Evolutionary conservation across 2,888 invertebrate species (phyloP), one percentile per base, ranked within the genome.

Genomic region (Operophtera brumata): DNA sequence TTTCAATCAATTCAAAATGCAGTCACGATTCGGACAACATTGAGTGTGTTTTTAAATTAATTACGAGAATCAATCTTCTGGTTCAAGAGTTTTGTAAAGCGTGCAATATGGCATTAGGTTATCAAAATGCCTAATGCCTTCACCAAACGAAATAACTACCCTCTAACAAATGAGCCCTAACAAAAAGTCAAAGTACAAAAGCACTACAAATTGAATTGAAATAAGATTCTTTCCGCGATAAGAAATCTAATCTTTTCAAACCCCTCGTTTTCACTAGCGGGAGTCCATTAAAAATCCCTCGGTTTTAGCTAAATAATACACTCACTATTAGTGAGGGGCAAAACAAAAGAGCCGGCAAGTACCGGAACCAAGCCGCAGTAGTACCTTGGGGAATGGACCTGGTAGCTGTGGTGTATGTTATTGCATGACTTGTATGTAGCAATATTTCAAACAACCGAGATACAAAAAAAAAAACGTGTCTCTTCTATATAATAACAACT

Each of bases 221-320:
- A 57, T 61, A 70, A 75, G 75, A 73, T 75, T 76, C 82, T 82
- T 78, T 82, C 71, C 73, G 71, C 71, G 86, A 87, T 88, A 87
- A 85, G 88, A 85, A 89, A 87, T 83, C 82, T 85, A 87, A 88
- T 87, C 83, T 86, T 77, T 83, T 65, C 66, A 60, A 66, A 62
- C 84, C 86, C 86, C 80, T 82, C 77, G 71, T 76, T 76, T 77
- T 69, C 77, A 76, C 20, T 20, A 20, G 20, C 20, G 20, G 68
- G 67, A 82, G 82, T 82, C 83, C 86, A 87, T 88, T 87, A 87
- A 86, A 83, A 76, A 69, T 75, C 83, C 85, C 84, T 79, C 80
- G 78, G 80, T 81, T 84, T 82, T 79, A 77, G 84, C 85, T 86
- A 85, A 87, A 88, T 88, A 88, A 88, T 88, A 85, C 82, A 77